A percentile compares a stretch with the other conserved stretches of the same genome.
Evolutionary conservation across 2,888 invertebrate genomes (phyloP).

Genomic region (Andrena fulva): DNA sequence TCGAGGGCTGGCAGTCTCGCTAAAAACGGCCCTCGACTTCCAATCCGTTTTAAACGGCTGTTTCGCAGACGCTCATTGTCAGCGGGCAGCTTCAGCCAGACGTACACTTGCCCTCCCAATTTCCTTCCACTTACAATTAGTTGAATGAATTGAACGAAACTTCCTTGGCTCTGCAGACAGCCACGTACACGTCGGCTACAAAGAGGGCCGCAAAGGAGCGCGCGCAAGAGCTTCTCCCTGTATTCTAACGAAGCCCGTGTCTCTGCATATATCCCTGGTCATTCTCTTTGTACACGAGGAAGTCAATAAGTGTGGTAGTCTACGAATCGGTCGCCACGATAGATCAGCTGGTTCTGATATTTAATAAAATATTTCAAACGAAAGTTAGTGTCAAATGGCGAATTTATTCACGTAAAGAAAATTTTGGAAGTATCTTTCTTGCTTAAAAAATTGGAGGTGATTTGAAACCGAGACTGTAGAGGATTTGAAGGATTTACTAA

Average conservation of each 20-base stretch:
- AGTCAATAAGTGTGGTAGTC: neutral
- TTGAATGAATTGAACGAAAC: constrained; percentile 67
- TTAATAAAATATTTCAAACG: no score
- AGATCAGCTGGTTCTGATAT: no score
- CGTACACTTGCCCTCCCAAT: constrained; percentile 39
- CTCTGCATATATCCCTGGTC: neutral
- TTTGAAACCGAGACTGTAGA: no score
- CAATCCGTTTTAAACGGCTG: constrained; percentile 26
- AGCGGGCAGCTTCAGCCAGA: constrained; percentile 31
- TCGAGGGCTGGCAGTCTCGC: constrained; percentile 10
- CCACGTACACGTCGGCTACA: neutral
- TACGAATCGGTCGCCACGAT: no score
- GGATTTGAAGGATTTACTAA: no score
- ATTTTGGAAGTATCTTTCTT: no score
- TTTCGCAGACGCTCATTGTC: constrained; percentile 22
- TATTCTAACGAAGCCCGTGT: constrained; percentile 12
- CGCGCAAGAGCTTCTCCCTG: neutral
- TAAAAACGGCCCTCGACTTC: constrained; percentile 39
- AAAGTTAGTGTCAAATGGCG: no score
- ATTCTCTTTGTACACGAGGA: neutral
- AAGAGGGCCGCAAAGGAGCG: constrained; percentile 12
- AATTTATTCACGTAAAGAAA: no score
- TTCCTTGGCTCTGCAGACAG: constrained; percentile 18
- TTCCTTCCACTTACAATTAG: constrained; percentile 56
- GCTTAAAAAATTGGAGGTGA: no score